These are phyloP conservation scores for Drosophila dives DNA, from an alignment of 2,888 invertebrate species.

Conservation along the genomic window DNA sequence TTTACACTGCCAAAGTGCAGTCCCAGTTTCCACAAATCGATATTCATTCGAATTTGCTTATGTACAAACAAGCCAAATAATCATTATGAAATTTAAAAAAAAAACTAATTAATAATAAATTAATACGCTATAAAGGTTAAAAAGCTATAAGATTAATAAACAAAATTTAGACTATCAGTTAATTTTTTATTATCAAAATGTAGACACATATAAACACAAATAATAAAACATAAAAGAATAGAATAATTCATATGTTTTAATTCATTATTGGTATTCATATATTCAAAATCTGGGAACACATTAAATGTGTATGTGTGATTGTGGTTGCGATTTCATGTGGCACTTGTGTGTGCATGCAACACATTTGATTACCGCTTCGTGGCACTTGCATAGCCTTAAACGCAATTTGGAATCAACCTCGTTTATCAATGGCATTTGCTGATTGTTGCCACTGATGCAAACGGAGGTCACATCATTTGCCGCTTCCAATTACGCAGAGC, in stretches of 20 bases:
- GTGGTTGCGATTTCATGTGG: not conserved
- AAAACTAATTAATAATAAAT: not conserved
- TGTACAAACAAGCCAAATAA: not conserved
- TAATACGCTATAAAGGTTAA: not conserved
- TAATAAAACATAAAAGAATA: not conserved
- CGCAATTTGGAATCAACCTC: constrained; percentile 57
- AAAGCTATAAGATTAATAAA: not conserved
- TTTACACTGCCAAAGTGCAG: constrained; percentile 25
- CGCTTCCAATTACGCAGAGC: constrained; percentile 30
- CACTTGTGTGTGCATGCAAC: constrained; percentile 7
- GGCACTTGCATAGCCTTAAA: constrained; percentile 51
- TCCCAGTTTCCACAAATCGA: constrained; percentile 23
- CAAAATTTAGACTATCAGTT: not conserved
- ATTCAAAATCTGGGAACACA: constrained; percentile 17
- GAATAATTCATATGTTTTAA: not conserved
- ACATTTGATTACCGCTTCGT: constrained; percentile 55
- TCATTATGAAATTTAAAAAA: not conserved
- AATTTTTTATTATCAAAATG: not conserved
- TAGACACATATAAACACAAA: not conserved
- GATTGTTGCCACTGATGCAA: constrained; percentile 61
- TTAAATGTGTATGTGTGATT: not conserved
- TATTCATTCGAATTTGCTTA: constrained; percentile 2
- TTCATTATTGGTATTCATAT: not conserved
- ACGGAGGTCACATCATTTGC: constrained; percentile 67
- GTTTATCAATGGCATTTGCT: constrained; percentile 54